Percentiles rank a stretch among this genome's conserved stretches.
Evolutionary conservation across 64 coral and sea anemone species (phyloP).

Genomic region (Stichodactyla helianthus): DNA sequence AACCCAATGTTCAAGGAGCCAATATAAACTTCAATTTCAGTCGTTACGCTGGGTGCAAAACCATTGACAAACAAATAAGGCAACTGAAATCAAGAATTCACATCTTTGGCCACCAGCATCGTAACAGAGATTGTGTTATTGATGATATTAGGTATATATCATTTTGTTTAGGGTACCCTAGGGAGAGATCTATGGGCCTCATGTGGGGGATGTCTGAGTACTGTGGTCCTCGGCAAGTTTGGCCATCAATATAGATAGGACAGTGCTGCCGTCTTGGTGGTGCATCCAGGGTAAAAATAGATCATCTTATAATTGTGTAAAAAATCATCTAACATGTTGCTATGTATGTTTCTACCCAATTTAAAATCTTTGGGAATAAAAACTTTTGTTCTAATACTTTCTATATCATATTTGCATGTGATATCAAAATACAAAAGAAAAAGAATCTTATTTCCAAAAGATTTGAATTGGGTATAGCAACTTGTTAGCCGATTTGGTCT

Average conservation of each 20-base stretch:
- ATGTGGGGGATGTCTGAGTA: conserved; percentile 62
- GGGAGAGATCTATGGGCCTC: conserved; percentile 66
- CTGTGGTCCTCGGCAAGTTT: conserved; percentile 55
- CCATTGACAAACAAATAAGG: conserved; percentile 66
- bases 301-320: too few relatives aligned
- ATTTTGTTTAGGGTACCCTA: conserved; percentile 77
- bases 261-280: too few relatives aligned
- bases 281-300: too few relatives aligned
- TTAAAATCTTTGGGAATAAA: too few relatives aligned
- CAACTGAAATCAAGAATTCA: conserved; percentile 55
- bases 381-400: too few relatives aligned
- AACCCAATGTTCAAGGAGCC: conserved; percentile 64
- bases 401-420: too few relatives aligned
- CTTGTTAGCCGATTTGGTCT: too few relatives aligned
- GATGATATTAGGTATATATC: conserved; percentile 70
- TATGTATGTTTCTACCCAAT: too few relatives aligned
- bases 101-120: conserved; percentile 77
- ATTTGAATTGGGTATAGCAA: too few relatives aligned
- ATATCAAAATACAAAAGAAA: too few relatives aligned
- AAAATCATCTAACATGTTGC: too few relatives aligned
- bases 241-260: conserved; percentile 11
- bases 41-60: conserved; percentile 76
- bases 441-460: too few relatives aligned
- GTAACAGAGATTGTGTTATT: conserved; percentile 71
- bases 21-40: conserved; percentile 68